phyloP scores from a whole-genome alignment of 37 sponge, comb jelly and placozoan species.

The Amphimedon queenslandica region DNA sequence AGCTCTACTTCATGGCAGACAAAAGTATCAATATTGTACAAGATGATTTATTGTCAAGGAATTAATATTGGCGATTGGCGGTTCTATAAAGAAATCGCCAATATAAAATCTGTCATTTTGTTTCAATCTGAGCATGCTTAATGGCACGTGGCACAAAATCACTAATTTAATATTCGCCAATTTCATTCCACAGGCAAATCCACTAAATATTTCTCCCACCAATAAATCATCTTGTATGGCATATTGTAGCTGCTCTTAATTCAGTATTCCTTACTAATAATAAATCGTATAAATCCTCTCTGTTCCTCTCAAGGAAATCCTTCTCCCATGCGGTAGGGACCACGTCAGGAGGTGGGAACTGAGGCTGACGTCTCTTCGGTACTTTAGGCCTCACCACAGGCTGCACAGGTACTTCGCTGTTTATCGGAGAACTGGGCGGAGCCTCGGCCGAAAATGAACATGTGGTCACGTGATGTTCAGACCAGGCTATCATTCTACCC shows the following conservation, averaged over 20 bases:
- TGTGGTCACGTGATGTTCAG: conserved; percentile 3
- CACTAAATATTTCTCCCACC: too few species aligned
- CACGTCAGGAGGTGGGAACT: not conserved
- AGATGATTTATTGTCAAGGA: too few species aligned
- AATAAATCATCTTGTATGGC: too few species aligned
- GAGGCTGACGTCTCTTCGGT: conserved; percentile 20
- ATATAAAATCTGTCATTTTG: too few species aligned
- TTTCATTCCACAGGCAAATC: too few species aligned
- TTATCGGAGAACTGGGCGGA: conserved; percentile 8
- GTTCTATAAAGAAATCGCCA: too few species aligned
- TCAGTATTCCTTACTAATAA: conserved; percentile 30
- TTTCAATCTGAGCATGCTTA: too few species aligned
- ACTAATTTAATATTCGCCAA: too few species aligned
- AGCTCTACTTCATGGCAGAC: too few species aligned
- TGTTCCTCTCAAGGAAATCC: conserved; percentile 47
- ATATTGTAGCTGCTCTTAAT: not conserved
- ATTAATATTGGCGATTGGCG: too few species aligned
- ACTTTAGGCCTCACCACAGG: conserved; percentile 13
- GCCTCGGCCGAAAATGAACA: conserved; percentile 2
- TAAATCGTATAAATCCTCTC: conserved; percentile 45
- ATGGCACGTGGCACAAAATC: too few species aligned
- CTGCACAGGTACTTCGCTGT: not conserved
- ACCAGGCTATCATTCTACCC: not conserved
- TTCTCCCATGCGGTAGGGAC: conserved; percentile 47
- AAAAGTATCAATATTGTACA: too few species aligned